phyloP scores from a whole-genome alignment of 2,113 vertebrate species.

The Gymnocephalus cernua region DNA sequence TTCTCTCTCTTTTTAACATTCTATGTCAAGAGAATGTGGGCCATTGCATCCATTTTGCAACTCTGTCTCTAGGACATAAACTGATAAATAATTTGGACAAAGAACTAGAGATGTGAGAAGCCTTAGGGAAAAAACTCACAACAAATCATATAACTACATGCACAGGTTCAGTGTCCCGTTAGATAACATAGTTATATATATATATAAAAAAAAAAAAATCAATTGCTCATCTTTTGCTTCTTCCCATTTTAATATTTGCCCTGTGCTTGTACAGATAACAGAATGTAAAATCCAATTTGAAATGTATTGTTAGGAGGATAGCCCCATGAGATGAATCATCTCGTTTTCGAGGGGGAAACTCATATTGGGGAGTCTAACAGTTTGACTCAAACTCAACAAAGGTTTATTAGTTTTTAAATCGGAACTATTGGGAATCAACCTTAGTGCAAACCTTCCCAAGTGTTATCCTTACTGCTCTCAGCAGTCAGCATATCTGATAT shows the following conservation, averaged over 20 bases:
- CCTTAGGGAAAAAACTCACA: slow-evolving; percentile 6
- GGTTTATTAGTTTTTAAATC: background rate
- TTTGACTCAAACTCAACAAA: slow-evolving; percentile 2
- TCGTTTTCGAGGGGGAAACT: no score
- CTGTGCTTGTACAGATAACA: background rate
- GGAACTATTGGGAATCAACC: background rate
- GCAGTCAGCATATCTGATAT: background rate
- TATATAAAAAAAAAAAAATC: background rate
- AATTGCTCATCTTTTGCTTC: background rate
- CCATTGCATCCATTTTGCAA: background rate
- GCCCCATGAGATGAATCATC: no score
- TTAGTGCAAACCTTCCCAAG: background rate
- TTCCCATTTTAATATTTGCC: background rate
- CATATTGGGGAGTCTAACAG: background rate
- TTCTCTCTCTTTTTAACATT: slow-evolving; percentile 12
- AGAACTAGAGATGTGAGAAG: background rate
- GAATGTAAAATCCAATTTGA: slow-evolving; percentile 7
- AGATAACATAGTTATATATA: background rate
- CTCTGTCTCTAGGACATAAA: background rate
- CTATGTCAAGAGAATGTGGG: background rate
- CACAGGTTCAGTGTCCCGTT: background rate
- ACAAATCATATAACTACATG: background rate
- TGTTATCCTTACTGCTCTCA: background rate
- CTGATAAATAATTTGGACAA: slow-evolving; percentile 7
- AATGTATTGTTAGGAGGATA: no score